Base-by-base conservation (phyloP, 1,140 invertebrate species). In the Oreohelix idahoensis region DNA sequence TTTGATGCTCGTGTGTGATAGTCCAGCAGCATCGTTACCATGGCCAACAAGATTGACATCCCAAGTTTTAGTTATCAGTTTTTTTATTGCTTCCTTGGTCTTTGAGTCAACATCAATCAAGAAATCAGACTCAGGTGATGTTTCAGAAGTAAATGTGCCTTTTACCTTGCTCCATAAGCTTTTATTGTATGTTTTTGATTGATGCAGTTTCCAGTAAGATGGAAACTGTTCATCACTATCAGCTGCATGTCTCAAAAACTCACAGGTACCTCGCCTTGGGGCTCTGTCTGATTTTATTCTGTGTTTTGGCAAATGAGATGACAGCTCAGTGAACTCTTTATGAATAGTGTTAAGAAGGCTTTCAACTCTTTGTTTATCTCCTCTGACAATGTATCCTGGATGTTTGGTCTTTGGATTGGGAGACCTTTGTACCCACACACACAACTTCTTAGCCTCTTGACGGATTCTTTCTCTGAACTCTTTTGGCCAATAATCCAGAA, bases 161-260 rank as follows among this genome's bases (percentile, higher is more conserved):
- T 73, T 39, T 1, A 42, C 36, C 39, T 32, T 73, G 17, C 8
- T 42, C 45, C 10, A 53, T 2, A 53, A 26, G 32, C 45, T 32
- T 45, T 75, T 49, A 32, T 23, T 32, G n/a, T 29, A 29, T 32
- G 23, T 32, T 51, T 26, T n/a, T n/a, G n/a, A n/a, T n/a, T n/a
- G n/a, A 51, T 53, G 51, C 1, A 76, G 42, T n/a, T 51, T 53
- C 74, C 74, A 76, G 29, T 76, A 76, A 51, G 74, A 51, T 51
- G 74, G 74, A 51, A 51, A 76, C 4, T 39, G 15, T 76, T 76
- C 74, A 76, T 76, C 74, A 76, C 74, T 76, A 4, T 53, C 39
- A 8, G 74, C 45, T 35, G 74, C 74, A 76, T 76, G 42, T 76
- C 53, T 35, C 45, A 76, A 35, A 76, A 76, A n/a, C 10, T 35